phyloP scores from a whole-genome alignment of 2,113 vertebrate genomes.

The Meriones unguiculatus region DNA sequence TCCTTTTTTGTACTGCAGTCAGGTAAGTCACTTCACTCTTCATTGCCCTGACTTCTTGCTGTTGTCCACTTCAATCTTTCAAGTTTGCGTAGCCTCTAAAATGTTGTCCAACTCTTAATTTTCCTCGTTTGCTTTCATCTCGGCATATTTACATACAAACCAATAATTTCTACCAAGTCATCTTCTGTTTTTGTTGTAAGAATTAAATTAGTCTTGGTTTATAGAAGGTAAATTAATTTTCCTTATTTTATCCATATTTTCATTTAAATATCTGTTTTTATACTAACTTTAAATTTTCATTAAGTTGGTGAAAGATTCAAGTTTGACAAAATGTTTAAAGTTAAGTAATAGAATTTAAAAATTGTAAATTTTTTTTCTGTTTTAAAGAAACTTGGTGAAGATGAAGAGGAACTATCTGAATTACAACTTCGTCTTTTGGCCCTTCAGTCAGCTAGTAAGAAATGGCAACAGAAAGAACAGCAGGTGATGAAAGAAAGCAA shows the following conservation, averaged over 20 bases:
- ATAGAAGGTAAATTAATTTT: slow-evolving; percentile 36
- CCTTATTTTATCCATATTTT: slow-evolving; percentile 44
- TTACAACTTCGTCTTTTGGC: slow-evolving; percentile 97
- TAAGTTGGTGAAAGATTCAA: background rate
- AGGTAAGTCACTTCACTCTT: slow-evolving; percentile 11
- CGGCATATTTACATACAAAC: background rate
- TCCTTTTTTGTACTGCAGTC: background rate
- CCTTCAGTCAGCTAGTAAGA: slow-evolving; percentile 98
- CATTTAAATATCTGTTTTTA: slow-evolving; percentile 59
- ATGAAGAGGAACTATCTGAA: slow-evolving; percentile 98
- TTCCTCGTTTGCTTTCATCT: background rate
- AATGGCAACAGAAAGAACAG: slow-evolving; percentile 98
- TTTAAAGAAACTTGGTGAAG: slow-evolving; percentile 89
- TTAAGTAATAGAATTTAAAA: slow-evolving; percentile 45
- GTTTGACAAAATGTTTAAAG: slow-evolving; percentile 20
- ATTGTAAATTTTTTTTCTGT: slow-evolving; percentile 9
- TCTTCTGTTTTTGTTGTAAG: background rate
- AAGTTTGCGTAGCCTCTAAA: background rate
- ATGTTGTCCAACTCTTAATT: slow-evolving; percentile 21
- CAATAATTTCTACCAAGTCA: background rate
- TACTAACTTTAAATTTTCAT: slow-evolving; percentile 57
- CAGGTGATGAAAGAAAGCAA: slow-evolving; percentile 98
- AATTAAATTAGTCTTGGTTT: slow-evolving; percentile 33
- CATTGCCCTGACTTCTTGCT: background rate
- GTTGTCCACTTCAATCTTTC: background rate